A percentile compares a stretch with the other conserved stretches of the same genome.
These are phyloP conservation scores for Dasypolia templi DNA, from an alignment of 2,888 invertebrate species.

Conservation along the genomic window DNA sequence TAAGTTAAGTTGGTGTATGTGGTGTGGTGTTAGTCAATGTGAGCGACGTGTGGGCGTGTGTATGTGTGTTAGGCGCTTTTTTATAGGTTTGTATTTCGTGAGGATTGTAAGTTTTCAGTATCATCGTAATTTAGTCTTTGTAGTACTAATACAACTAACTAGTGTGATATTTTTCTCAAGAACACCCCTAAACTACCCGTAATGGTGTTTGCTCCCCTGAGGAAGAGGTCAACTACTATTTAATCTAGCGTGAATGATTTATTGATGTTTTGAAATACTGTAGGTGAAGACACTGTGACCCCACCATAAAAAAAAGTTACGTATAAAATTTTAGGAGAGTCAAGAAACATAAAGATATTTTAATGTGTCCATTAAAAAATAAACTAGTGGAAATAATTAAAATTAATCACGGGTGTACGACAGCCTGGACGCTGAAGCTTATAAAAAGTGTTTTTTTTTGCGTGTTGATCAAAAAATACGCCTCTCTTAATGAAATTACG, in stretches of 20 bases:
- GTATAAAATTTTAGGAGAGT: slow-evolving; percentile 36
- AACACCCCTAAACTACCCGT: slow-evolving; percentile 81
- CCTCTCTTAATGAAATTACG: slow-evolving; percentile 83
- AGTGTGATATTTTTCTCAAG: slow-evolving; percentile 77
- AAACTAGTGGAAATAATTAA: slow-evolving; percentile 67
- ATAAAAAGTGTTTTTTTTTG: slow-evolving; percentile 73
- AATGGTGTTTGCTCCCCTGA: slow-evolving; percentile 85
- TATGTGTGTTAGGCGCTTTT: no score
- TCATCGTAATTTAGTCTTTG: no score
- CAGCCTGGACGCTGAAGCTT: slow-evolving; percentile 67
- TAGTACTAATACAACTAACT: no score
- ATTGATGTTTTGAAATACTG: slow-evolving; percentile 84
- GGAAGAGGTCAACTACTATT: slow-evolving; percentile 89
- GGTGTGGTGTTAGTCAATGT: no score
- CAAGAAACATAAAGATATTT: slow-evolving; percentile 50
- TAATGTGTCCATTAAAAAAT: slow-evolving; percentile 62
- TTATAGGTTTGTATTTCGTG: no score
- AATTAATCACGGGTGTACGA: slow-evolving; percentile 74
- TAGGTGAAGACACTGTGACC: slow-evolving; percentile 55
- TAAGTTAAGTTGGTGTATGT: no score
- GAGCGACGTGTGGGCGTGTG: no score
- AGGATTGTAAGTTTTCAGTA: no score
- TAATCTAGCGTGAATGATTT: slow-evolving; percentile 89
- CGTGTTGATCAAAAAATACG: slow-evolving; percentile 84
- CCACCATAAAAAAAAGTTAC: slow-evolving; percentile 37